Evolutionary conservation across 2,888 invertebrate species (phyloP).

Genomic region (Gymnosoma rotundatum): DNA sequence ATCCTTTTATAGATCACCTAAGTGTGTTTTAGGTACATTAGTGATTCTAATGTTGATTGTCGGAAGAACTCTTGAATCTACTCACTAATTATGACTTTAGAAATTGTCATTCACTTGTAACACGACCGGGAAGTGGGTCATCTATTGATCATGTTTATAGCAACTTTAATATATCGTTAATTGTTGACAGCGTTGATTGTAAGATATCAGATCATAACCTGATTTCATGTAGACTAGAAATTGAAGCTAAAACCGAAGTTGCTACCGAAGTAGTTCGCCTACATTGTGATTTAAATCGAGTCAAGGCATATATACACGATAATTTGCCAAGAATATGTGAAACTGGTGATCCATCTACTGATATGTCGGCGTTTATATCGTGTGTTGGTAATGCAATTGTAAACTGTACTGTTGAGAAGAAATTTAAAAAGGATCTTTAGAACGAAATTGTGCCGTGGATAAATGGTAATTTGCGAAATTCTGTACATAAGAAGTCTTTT

Average conservation of each 20-base stretch:
- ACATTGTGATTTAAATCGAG: not conserved
- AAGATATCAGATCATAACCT: slow-evolving; percentile 8
- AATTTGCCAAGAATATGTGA: not conserved
- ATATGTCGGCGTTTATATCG: not conserved
- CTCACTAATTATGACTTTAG: too few species aligned
- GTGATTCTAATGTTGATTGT: not conserved
- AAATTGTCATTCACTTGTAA: too few species aligned
- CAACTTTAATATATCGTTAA: not conserved
- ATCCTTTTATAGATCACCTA: too few species aligned
- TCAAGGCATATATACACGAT: not conserved
- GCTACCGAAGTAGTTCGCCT: not conserved
- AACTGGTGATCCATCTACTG: not conserved
- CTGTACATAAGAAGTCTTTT: not conserved
- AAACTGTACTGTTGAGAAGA: not conserved
- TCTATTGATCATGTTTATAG: slow-evolving; percentile 4
- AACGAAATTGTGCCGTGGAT: not conserved
- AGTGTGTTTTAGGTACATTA: too few species aligned
- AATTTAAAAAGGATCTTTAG: not conserved
- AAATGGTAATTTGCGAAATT: not conserved
- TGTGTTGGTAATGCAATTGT: not conserved
- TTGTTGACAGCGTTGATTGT: not conserved
- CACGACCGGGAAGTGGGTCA: not conserved
- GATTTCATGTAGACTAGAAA: not conserved
- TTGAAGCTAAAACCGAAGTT: not conserved
- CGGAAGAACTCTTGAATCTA: not conserved